Base-by-base conservation (phyloP, 1,140 invertebrate genomes). In the Prorops nasuta region DNA sequence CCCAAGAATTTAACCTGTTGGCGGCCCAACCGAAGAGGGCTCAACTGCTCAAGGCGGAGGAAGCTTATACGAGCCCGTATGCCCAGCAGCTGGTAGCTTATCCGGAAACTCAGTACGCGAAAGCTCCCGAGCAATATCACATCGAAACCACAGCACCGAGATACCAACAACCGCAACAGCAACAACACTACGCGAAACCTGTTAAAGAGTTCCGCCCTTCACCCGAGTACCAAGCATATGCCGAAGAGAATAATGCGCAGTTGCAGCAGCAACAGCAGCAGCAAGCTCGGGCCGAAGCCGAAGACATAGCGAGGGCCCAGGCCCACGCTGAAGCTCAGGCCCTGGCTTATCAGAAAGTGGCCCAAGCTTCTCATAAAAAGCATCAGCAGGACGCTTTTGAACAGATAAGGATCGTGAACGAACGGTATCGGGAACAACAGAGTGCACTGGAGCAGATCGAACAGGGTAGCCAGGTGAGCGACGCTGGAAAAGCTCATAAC, bases 371-470 rank as follows among this genome's bases (percentile, higher is more conserved):
- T 0, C 72, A 77, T 43, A 58, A 63, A 8, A 75, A 73, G 43
- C 76, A 78, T 41, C 64, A 66, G n/a, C 53, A 67, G 0, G 59
- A 63, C 1, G 73, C 73, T 1, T 44, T 77, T 7, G 69, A 71
- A 7, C 74, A 76, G 31, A 73, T 77, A 10, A 66, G 71, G 3
- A 38, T 74, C 1, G 66, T 64, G 0, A 60, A 70, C 12, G 73
- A 76, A 44, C 58, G 63, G 18, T 55, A 72, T 41, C 51, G 54
- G 1, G n/a, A n/a, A n/a, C 71, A 76, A 44, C 68, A 75, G 36
- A 71, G 63, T 22, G 74, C 73, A 0, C 50, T 77, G 3, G 74
- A 78, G 20, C 74, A 77, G 36, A 75, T 78, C 22, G 59, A 69
- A 4, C 67, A 77, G 21, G 76, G 76, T 7, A 44, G 58, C 1